Evolutionary conservation across 2,797 vertebrate species (phyloP), one percentile per base, ranked within the genome.

Genomic region (Melanotaenia boesemani): DNA sequence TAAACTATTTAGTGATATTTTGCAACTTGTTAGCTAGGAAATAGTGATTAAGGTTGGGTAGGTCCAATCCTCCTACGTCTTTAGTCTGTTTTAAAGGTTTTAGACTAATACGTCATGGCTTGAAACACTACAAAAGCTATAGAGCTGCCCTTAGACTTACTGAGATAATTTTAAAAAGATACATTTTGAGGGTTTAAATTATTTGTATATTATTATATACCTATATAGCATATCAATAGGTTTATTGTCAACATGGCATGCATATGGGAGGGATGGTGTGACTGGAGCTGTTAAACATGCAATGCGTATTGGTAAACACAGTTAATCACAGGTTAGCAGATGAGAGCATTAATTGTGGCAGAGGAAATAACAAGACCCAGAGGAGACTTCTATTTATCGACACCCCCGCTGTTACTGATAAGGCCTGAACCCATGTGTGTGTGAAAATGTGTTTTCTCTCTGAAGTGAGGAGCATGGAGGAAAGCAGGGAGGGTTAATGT

Each of bases 241-340:
- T 10, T 3, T 36, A 55, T 2, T 72, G 60, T 58, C 62, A 52
- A 48, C 3, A 44, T 9, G 41, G 34, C 64, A 64, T 50, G 37
- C 9, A 37, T 11, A 37, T 11, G 37, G 46, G 46, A 2, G 48
- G n/a, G 20, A 90, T 89, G 67, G 76, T 77, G 91, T 62, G 54
- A 86, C 66, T 87, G 68, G 41, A 36, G 81, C 90, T 82, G 86
- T 67, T 86, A 87, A 87, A 88, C 88, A 88, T 36, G 82, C 84
- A 90, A 82, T 87, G 91, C 88, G 2, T 95, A 94, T 97, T 95
- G 94, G 95, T 97, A 96, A 97, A 97, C 95, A 96, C 93, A 91
- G 91, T 96, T 97, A 97, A 97, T 97, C 96, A 97, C 91, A 90
- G 94, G 94, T 97, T 96, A 96, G 95, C 97, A 97, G 96, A 97